These are phyloP conservation scores for Paradisaea rubra DNA, from an alignment of 2,113 vertebrate genomes.

Conservation along the genomic window DNA sequence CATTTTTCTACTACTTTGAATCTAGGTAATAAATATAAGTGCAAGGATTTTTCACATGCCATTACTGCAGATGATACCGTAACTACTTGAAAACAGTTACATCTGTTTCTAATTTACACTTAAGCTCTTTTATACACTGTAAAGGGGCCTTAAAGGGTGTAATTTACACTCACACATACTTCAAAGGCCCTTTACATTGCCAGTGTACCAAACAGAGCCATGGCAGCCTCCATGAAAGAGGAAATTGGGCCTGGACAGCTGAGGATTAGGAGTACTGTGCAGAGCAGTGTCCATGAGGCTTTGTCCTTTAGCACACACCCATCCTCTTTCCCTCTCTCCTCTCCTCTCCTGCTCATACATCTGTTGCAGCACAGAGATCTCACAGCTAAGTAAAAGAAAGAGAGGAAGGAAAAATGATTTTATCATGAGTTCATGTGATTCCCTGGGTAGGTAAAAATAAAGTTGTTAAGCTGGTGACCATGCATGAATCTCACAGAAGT, in stretches of 20 bases:
- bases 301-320: background rate
- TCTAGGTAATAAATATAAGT: background rate
- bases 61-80: background rate
- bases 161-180: background rate
- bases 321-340: background rate
- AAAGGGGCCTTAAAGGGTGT: background rate
- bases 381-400: background rate
- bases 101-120: background rate
- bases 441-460: conserved; percentile 31
- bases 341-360: background rate
- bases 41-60: background rate
- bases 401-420: background rate
- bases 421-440: background rate
- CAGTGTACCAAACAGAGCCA: background rate
- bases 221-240: background rate
- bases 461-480: conserved; percentile 34
- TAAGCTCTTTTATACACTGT: background rate
- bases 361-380: background rate
- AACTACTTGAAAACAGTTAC: background rate
- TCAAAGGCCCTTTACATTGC: background rate
- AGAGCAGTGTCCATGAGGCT: background rate
- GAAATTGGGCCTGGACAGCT: rapidly evolving
- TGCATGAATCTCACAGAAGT: background rate
- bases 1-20: background rate
- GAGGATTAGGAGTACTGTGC: background rate